phyloP scores from a whole-genome alignment of 2,888 invertebrate species.

The Pollenia angustigena region DNA sequence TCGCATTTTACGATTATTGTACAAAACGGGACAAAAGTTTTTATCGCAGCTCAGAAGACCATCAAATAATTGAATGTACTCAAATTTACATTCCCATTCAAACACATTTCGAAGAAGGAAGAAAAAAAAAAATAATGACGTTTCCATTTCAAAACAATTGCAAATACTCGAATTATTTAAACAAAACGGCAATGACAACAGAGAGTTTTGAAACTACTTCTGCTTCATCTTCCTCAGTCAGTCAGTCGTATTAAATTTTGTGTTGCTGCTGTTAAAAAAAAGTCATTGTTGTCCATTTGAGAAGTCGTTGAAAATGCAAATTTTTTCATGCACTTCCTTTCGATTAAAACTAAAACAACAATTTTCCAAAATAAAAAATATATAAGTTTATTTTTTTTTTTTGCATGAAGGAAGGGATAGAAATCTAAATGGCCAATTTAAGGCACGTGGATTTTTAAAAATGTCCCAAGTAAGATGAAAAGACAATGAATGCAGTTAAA shows the following conservation, averaged over 20 bases:
- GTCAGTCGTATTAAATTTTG: background rate
- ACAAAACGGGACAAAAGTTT: conserved; percentile 51
- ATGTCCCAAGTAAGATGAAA: background rate
- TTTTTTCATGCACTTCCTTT: conserved; percentile 61
- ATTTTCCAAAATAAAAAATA: conserved; percentile 18
- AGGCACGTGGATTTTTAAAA: conserved; percentile 42
- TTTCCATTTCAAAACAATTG: conserved; percentile 66
- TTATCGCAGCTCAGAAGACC: conserved; percentile 68
- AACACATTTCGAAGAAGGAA: conserved; percentile 19
- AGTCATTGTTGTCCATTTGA: conserved; percentile 66
- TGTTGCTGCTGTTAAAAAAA: conserved; percentile 45
- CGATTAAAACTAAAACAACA: conserved; percentile 48
- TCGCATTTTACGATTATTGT: conserved; percentile 70
- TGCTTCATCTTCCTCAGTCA: conserved; percentile 50
- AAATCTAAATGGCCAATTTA: conserved; percentile 58
- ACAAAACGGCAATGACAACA: background rate
- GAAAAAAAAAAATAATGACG: conserved; percentile 57
- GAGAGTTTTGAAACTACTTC: conserved; percentile 46
- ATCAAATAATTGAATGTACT: conserved; percentile 70
- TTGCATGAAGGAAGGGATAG: conserved; percentile 13
- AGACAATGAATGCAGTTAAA: background rate
- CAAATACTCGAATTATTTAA: conserved; percentile 35
- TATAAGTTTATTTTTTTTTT: conserved; percentile 17
- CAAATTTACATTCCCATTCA: conserved; percentile 66
- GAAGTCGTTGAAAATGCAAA: conserved; percentile 70